A percentile compares a stretch with the other conserved stretches of the same genome.
Conservation (phyloP, 2,797 vertebrate species). For the Sorex maritimensis region DNA sequence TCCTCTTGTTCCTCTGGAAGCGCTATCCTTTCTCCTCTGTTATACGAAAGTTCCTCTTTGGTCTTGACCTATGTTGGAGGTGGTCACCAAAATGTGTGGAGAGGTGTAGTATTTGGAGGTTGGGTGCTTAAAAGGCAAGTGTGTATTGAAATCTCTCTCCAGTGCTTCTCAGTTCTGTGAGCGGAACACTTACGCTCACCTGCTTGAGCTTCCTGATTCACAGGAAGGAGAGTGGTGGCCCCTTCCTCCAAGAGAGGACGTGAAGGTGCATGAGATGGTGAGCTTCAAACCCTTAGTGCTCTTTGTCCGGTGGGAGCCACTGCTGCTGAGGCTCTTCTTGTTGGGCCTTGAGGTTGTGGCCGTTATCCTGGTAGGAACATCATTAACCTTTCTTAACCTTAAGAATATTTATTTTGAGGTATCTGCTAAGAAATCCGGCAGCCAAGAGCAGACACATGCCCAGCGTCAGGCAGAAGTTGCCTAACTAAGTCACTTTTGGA, state of each 20-base stretch:
- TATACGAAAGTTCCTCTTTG: rapidly evolving
- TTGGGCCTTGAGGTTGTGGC: not conserved
- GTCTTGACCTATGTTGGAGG: not conserved
- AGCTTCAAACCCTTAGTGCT: not conserved
- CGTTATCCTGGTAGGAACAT: not conserved
- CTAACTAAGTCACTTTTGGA: not conserved
- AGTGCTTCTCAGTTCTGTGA: not conserved
- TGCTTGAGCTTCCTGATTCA: not conserved
- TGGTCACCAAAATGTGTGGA: not conserved
- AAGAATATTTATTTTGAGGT: not conserved
- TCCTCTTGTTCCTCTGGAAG: not conserved
- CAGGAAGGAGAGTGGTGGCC: not conserved
- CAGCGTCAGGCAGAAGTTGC: not conserved
- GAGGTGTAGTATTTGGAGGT: not conserved
- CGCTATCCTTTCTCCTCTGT: not conserved
- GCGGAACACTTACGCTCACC: not conserved
- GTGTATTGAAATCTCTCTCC: not conserved
- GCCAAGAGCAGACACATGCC: not conserved
- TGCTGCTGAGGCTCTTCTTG: not conserved
- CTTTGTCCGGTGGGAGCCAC: not conserved
- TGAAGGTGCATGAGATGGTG: not conserved
- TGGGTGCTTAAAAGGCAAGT: not conserved
- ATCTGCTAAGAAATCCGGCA: not conserved
- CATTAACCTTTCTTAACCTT: not conserved
- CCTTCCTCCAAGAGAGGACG: not conserved